Percentiles rank a stretch among this genome's conserved stretches.
phyloP scores from a whole-genome alignment of 2,888 invertebrate species.

The Allophyes oxyacanthae region DNA sequence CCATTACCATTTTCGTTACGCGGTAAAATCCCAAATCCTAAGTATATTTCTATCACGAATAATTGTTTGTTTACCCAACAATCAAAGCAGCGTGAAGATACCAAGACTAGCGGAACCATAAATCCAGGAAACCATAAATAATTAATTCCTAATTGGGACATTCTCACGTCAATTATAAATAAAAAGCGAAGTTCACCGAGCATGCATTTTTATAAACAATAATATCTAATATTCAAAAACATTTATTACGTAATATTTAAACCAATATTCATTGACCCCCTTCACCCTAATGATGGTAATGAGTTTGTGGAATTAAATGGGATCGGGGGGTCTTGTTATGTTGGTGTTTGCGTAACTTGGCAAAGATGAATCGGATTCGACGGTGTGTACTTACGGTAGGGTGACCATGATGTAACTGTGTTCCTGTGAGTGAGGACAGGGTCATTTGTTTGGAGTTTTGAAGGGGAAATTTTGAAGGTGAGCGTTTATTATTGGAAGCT shows the following conservation, averaged over 20 bases:
- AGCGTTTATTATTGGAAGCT: conserved; percentile 1
- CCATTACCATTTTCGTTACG: too few relatives aligned
- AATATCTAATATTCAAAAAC: conserved; percentile 56
- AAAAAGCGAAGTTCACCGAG: conserved; percentile 48
- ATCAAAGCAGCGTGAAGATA: conserved; percentile 27
- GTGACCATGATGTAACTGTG: conserved; percentile 42
- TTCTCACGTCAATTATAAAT: conserved; percentile 62
- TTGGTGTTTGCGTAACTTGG: conserved; percentile 56
- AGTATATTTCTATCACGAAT: neutral
- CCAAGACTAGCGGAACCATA: conserved; percentile 25
- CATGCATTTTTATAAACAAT: conserved; percentile 54
- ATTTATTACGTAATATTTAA: conserved; percentile 36
- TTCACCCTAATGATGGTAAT: conserved; percentile 27
- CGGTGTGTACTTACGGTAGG: conserved; percentile 51
- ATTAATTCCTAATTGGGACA: conserved; percentile 50
- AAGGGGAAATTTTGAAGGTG: conserved; percentile 20
- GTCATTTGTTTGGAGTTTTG: conserved; percentile 41
- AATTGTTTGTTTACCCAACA: conserved; percentile 36
- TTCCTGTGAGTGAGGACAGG: conserved; percentile 26
- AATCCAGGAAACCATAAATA: conserved; percentile 33
- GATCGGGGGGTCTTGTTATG: conserved; percentile 37
- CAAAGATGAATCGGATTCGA: conserved; percentile 57
- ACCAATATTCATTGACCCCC: conserved; percentile 39
- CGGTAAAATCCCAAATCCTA: neutral
- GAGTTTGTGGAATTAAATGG: conserved; percentile 27